Evolutionary conservation across 1,140 invertebrate species (phyloP), one percentile per base, ranked within the genome.

Genomic region (Leptinotarsa texana): DNA sequence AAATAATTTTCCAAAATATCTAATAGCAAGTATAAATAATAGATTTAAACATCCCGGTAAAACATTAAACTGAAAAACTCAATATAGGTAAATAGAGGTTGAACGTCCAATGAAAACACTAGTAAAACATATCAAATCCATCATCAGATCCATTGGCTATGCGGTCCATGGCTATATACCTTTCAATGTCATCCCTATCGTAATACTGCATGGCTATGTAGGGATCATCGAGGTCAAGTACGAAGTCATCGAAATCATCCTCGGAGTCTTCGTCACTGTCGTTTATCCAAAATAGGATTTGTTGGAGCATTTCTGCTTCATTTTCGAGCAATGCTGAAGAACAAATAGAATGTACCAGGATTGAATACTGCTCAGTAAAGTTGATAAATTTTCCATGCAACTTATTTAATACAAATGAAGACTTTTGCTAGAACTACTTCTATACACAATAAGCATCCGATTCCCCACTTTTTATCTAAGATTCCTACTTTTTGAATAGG

Each of bases 171-270:
- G 74, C 73, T 15, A 77, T 51, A 62, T 75, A 77, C 8, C 65
- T 63, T 51, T 65, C n/a, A 65, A 77, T 51, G 57, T 77, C 76
- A 57, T 66, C 76, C 17, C 61, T 62, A 70, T 77, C 76, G 42
- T 77, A 77, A 51, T 74, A 74, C 42, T 77, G 76, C 72, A 77
- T 75, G 24, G 73, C 76, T 17, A 75, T 73, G 15, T 18, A 63
- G 15, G 76, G 76, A 69, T 77, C 76, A 21, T 74, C 61, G 13
- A 77, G 48, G 62, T 76, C 75, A 18, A 76, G 51, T 22, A 21
- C 73, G 48, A 67, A 71, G 21, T 71, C 69, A 13, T 49, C 27
- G 18, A 21, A 17, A 49, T 68, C 63, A 11, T 72, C 69, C 13
- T 74, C 68, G 8, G 51, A 57, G n/a, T 57, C 51, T 18, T 61